Evolutionary conservation across 92 coral and sea anemone species (phyloP).

Genomic region (Porites divaricata): DNA sequence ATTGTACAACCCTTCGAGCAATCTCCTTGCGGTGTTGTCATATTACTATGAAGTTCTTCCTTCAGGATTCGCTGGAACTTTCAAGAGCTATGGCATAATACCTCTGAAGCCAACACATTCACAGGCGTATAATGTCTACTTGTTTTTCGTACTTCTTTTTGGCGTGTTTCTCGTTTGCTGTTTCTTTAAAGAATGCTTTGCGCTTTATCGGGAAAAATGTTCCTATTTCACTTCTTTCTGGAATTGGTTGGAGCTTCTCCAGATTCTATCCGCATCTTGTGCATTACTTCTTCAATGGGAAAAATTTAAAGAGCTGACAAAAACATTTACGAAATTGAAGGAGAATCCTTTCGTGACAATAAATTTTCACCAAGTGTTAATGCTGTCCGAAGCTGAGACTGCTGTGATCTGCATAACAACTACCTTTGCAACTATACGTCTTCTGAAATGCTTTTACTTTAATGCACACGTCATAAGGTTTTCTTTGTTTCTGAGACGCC

Average conservation of each 20-base stretch:
- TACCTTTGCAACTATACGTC: conserved; percentile 8
- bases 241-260: conserved; percentile 30
- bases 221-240: conserved; percentile 12
- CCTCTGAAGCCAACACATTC: conserved; percentile 5
- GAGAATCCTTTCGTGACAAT: conserved; percentile 18
- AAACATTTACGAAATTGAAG: background rate
- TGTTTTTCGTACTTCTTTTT: conserved; percentile 23
- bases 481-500: background rate
- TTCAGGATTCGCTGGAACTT: conserved; percentile 15
- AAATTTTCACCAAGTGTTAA: conserved; percentile 21
- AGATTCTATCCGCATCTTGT: conserved; percentile 8
- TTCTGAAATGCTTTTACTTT: conserved; percentile 21
- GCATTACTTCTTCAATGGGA: background rate
- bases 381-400: conserved; percentile 9
- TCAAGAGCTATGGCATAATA: conserved; percentile 15
- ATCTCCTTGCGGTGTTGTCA: conserved; percentile 13
- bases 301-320: background rate
- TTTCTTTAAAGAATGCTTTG: background rate
- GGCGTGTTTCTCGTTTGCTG: conserved; percentile 13
- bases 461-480: conserved; percentile 19
- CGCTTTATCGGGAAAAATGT: background rate
- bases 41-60: conserved; percentile 35
- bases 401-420: conserved; percentile 6
- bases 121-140: background rate
- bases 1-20: conserved; percentile 28